phyloP scores from a whole-genome alignment of 2,888 invertebrate species.

The Ecdyonurus torrentis region DNA sequence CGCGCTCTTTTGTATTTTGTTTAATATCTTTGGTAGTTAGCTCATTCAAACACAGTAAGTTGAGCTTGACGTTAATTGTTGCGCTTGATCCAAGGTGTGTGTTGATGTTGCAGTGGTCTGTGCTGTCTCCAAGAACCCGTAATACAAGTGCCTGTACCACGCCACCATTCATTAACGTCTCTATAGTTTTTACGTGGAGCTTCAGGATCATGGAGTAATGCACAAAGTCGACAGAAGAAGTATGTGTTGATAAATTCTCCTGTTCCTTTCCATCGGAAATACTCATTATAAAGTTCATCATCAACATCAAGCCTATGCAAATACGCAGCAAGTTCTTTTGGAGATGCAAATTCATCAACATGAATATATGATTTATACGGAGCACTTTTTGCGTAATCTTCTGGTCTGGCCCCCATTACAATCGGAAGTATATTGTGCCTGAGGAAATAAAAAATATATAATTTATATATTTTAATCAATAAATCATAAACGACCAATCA shows the following conservation, averaged over 20 bases:
- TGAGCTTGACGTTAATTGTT: background rate
- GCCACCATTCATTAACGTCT: constrained; percentile 89
- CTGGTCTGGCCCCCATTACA: constrained; percentile 88
- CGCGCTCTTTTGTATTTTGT: too few species aligned
- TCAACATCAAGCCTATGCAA: constrained; percentile 69
- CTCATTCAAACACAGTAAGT: background rate
- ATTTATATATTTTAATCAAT: too few species aligned
- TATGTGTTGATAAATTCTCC: constrained; percentile 94
- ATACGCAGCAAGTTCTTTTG: constrained; percentile 75
- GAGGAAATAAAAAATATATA: constrained; percentile 12
- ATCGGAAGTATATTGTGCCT: constrained; percentile 78
- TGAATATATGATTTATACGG: constrained; percentile 88
- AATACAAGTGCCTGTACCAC: constrained; percentile 62
- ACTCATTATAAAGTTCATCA: constrained; percentile 82
- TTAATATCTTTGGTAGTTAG: background rate
- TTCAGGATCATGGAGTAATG: constrained; percentile 51
- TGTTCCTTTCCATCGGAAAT: constrained; percentile 87
- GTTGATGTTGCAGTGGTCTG: constrained; percentile 2
- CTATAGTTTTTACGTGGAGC: constrained; percentile 39
- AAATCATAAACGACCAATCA: too few species aligned
- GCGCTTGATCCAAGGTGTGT: background rate
- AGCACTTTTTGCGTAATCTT: constrained; percentile 76
- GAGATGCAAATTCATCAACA: constrained; percentile 84
- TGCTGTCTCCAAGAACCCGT: constrained; percentile 46
- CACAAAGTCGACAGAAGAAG: constrained; percentile 83